Percentiles rank a stretch among this genome's conserved stretches.
Evolutionary conservation across 2,888 invertebrate genomes (phyloP).

Genomic region (Microchrysa polita): DNA sequence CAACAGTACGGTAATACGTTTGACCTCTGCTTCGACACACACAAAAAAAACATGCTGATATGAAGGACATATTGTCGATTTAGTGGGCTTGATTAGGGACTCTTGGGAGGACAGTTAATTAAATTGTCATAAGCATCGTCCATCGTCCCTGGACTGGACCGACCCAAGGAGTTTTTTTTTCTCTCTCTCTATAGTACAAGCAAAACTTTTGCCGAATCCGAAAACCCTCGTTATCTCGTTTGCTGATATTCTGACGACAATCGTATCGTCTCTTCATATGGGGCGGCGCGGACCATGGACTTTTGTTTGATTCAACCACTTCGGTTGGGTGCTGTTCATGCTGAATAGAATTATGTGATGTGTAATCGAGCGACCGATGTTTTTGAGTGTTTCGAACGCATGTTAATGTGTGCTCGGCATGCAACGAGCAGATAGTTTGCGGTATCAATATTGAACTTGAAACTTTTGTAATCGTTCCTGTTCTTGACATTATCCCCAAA

Average conservation of each 20-base stretch:
- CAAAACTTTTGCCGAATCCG: not conserved
- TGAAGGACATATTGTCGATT: conserved; percentile 38
- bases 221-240: conserved; percentile 38
- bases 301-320: too few species aligned
- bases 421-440: too few species aligned
- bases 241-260: conserved; percentile 21
- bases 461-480: too few species aligned
- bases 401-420: too few species aligned
- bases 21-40: not conserved
- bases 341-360: too few species aligned
- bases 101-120: conserved; percentile 37
- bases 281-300: not conserved
- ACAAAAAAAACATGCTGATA: not conserved
- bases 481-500: too few species aligned
- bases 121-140: conserved; percentile 42
- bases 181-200: not conserved
- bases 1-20: not conserved
- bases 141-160: not conserved
- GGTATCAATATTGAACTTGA: too few species aligned
- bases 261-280: not conserved
- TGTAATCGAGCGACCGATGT: too few species aligned
- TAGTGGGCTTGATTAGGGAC: conserved; percentile 41
- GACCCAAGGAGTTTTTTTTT: not conserved
- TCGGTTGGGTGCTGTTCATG: too few species aligned
- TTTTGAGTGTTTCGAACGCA: too few species aligned